Evolutionary conservation across 2,113 vertebrate species (phyloP), one percentile per base, ranked within the genome.

Genomic region (Ceyx melanurus): DNA sequence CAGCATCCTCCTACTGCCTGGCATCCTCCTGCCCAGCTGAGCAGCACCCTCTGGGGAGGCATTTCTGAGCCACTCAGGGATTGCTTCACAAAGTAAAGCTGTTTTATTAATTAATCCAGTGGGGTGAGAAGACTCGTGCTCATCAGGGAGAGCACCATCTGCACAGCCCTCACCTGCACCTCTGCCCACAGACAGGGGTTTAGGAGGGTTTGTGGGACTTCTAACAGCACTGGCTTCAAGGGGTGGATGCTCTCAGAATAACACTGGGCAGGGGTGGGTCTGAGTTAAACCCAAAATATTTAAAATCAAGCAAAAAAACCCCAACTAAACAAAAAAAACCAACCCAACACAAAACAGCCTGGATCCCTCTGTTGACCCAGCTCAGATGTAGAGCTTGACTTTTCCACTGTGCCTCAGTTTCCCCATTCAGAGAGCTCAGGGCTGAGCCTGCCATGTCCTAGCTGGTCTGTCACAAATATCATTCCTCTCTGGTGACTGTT

Each of bases 151-250:
- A 40, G 56, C 61, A 58, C 35, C 84, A 10, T n/a, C 57, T 18
- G 29, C 37, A 2, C 37, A 13, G 50, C 58, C 67, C 76, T 79
- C 76, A 60, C 53, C 62, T 80, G 72, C 51, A 22, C 51, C 35
- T 88, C 65, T 0, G 1, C n/a, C 45, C 8, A 8, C 9, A 16
- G 46, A 56, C 29, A 10, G 0, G 0, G 1, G 57, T 74, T 43
- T 12, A 6, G 42, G 56, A 46, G 42, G 2, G 11, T 60, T 10
- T 42, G 65, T 37, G 56, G 74, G 58, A 54, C 73, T 65, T 81
- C 84, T 42, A 33, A 8, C 46, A 43, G 26, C 3, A 12, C 26
- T 62, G 62, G 10, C 29, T 74, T 71, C 28, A 26, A 25, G 1
- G 6, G 57, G 1, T 21, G 25, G 66, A 3, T 88, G 50, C 45